These are phyloP conservation scores for Phlogophora meticulosa DNA, from an alignment of 2,888 invertebrate species.

Conservation along the genomic window DNA sequence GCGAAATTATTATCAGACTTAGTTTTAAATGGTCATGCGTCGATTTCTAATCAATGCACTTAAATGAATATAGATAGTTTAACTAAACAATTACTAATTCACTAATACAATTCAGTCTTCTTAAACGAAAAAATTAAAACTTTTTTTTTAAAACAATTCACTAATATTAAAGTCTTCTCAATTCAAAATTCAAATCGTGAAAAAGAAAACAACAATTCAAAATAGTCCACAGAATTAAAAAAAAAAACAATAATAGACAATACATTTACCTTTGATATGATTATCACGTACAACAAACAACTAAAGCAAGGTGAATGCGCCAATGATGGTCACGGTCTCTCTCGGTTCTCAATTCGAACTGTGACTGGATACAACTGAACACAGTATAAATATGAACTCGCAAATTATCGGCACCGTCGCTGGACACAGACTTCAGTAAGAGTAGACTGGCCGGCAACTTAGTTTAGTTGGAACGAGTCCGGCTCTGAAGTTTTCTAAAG, in stretches of 20 bases:
- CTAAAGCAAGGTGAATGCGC: constrained; percentile 39
- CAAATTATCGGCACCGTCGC: constrained; percentile 33
- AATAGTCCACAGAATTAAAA: neutral
- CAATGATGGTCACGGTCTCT: constrained; percentile 49
- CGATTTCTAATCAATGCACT: neutral
- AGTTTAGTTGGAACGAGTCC: constrained; percentile 2
- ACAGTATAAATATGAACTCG: constrained; percentile 69
- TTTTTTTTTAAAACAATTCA: no score
- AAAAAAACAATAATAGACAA: constrained; percentile 9
- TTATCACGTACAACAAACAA: constrained; percentile 41
- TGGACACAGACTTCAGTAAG: constrained; percentile 39
- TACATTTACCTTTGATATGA: constrained; percentile 48
- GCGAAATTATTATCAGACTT: no score
- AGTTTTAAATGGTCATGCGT: neutral
- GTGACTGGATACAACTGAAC: constrained; percentile 61
- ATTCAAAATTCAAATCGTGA: no score
- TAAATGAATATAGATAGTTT: no score
- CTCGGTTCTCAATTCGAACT: constrained; percentile 58
- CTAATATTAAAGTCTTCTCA: neutral
- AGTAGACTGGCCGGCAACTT: constrained; percentile 35
- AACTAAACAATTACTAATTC: no score
- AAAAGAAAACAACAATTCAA: neutral
- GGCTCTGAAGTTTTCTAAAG: neutral
- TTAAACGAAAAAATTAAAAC: no score
- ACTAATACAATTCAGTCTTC: no score